Percentiles rank a stretch among this genome's conserved stretches.
phyloP scores from a whole-genome alignment of 2,113 vertebrate species.

The Lates calcarifer region DNA sequence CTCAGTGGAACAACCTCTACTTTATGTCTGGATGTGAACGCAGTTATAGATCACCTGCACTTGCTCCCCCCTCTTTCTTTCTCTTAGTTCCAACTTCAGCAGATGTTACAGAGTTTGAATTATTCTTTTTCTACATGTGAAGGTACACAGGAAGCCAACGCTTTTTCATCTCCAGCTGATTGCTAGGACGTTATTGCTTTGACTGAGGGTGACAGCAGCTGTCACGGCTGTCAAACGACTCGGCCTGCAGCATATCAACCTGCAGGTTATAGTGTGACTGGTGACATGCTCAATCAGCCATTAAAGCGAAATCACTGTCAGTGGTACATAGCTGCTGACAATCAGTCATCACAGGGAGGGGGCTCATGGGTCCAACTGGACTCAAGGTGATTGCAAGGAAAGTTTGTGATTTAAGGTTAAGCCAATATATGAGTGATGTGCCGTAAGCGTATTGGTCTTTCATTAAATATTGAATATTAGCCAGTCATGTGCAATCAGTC shows the following conservation, averaged over 20 bases:
- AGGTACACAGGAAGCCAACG: slow-evolving; percentile 31
- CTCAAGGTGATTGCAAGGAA: slow-evolving; percentile 55
- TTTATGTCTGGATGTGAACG: slow-evolving; percentile 41
- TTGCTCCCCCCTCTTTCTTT: slow-evolving; percentile 10
- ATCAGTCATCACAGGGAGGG: slow-evolving; percentile 66
- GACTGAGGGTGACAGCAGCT: slow-evolving; percentile 75
- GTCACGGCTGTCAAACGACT: slow-evolving; percentile 73
- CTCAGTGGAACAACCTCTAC: slow-evolving; percentile 52
- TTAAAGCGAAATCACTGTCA: slow-evolving; percentile 80
- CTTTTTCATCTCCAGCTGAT: slow-evolving; percentile 73
- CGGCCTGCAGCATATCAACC: slow-evolving; percentile 75
- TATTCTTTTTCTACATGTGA: not conserved
- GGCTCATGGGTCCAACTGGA: slow-evolving; percentile 37
- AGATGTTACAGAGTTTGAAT: slow-evolving; percentile 44
- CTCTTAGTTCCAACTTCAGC: slow-evolving; percentile 39
- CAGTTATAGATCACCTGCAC: slow-evolving; percentile 39
- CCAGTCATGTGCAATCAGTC: slow-evolving; percentile 13
- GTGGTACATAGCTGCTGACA: slow-evolving; percentile 59
- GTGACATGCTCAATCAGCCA: slow-evolving; percentile 78
- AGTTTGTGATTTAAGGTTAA: slow-evolving; percentile 24
- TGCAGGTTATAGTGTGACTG: slow-evolving; percentile 70
- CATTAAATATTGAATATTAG: slow-evolving; percentile 35
- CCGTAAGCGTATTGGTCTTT: not conserved
- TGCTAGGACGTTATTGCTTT: slow-evolving; percentile 69
- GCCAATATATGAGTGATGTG: not conserved